Base-by-base conservation (phyloP, 2,113 vertebrate species). In the Lampris incognitus region DNA sequence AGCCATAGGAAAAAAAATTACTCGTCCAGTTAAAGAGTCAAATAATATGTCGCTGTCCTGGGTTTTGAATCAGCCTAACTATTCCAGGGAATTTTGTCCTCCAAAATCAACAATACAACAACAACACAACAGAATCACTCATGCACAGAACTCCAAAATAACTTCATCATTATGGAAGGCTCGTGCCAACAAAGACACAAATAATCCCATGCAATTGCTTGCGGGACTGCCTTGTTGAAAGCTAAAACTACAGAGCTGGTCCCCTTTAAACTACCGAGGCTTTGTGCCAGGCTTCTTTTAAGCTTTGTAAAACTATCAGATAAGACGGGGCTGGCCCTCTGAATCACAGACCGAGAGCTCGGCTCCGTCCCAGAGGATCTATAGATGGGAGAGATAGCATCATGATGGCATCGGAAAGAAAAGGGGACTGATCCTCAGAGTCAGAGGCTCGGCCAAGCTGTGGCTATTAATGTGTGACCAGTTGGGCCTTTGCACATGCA, bases 271-370 rank as follows among this genome's bases (percentile, higher is more conserved):
- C 67, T 76, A 86, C 80, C 78, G 63, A 87, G 80, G 77, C 75
- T 83, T 73, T 51, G 58, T 51, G 69, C 83, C 81, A 68, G 72
- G 79, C 48, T 64, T 37, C 36, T 83, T 81, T 87, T 83, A 67
- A 78, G 78, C 81, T 85, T 87, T 88, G 84, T 89, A 87, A 89
- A 88, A 82, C 55, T 65, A 84, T 88, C 82, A 84, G 83, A 90
- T 90, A 87, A 88, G 72, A 84, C 54, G 73, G 69, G 80, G 80
- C 73, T 61, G 81, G 79, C 78, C 67, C 79, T 84, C 66, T 79
- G 85, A 89, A 88, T 89, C 88, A 89, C 81, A 90, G 82, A 80
- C 87, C 69, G 64, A 78, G 72, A 72, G 74, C 76, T 85, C 61
- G 77, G 63, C 81, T 68, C 59, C 41, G 36, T 88, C 90, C 84